These are phyloP conservation scores for Sebastes schlegelii DNA, from an alignment of 2,113 vertebrate genomes.

Conservation along the genomic window DNA sequence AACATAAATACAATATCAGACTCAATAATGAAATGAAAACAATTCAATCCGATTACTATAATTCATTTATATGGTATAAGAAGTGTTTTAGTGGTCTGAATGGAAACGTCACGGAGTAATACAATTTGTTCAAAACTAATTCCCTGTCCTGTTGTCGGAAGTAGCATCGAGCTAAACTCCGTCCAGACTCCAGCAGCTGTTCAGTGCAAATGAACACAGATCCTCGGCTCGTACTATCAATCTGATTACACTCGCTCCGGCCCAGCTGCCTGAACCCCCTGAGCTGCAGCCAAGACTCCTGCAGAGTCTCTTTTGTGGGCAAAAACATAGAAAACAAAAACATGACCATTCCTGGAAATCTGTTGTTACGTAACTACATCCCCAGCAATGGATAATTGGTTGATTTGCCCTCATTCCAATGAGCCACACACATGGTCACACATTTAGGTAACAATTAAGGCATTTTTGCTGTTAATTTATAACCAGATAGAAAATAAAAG, in stretches of 20 bases:
- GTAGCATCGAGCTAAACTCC: slow-evolving; percentile 5
- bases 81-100: slow-evolving; percentile 1
- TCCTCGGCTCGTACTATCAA: slow-evolving; percentile 9
- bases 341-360: slow-evolving; percentile 21
- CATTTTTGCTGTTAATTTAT: slow-evolving; percentile 5
- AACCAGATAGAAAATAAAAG: not conserved
- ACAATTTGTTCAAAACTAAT: not conserved
- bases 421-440: not conserved
- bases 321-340: slow-evolving; percentile 6
- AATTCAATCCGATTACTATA: not conserved
- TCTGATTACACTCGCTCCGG: slow-evolving; percentile 40
- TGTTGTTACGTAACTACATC: slow-evolving; percentile 15
- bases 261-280: slow-evolving; percentile 20
- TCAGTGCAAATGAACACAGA: slow-evolving; percentile 42
- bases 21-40: not conserved
- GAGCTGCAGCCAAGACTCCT: slow-evolving; percentile 30
- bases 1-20: not conserved
- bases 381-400: slow-evolving; percentile 7
- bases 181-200: slow-evolving; percentile 33
- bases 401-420: slow-evolving; percentile 37
- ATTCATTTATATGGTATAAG: not conserved
- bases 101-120: not conserved
- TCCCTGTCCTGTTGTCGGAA: not conserved
- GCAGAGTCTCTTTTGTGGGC: slow-evolving; percentile 2
- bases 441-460: slow-evolving; percentile 1